phyloP scores from a whole-genome alignment of 2,113 vertebrate species.

The Diadophis punctatus region DNA sequence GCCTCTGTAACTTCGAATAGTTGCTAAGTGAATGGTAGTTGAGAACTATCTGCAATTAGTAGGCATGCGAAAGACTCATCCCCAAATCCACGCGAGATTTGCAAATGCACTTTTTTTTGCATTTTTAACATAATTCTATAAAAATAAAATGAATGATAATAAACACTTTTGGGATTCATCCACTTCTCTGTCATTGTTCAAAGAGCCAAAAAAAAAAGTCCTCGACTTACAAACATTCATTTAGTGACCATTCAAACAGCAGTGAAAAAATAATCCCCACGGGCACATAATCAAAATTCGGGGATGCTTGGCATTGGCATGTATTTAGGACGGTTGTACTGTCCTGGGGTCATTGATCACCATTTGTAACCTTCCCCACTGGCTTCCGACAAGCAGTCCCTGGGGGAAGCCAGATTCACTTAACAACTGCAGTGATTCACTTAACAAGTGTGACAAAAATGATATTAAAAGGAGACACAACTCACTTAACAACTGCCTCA shows the following conservation, averaged over 20 bases:
- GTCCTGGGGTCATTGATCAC: too few relatives aligned
- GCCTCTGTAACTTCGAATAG: neutral
- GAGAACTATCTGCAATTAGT: neutral
- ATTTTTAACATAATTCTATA: neutral
- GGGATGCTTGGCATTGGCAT: too few relatives aligned
- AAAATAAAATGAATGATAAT: neutral
- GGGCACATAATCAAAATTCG: too few relatives aligned
- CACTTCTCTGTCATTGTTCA: neutral
- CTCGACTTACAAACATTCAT: too few relatives aligned
- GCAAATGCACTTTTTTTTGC: neutral
- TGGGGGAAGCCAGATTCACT: too few relatives aligned
- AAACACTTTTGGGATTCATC: neutral
- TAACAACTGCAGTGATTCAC: too few relatives aligned
- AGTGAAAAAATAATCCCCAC: too few relatives aligned
- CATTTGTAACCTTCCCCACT: too few relatives aligned
- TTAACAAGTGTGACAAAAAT: neutral
- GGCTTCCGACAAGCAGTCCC: too few relatives aligned
- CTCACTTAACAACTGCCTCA: neutral
- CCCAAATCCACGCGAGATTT: neutral
- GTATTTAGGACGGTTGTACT: too few relatives aligned
- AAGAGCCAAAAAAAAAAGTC: neutral
- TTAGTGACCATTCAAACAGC: too few relatives aligned
- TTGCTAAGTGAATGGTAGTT: neutral
- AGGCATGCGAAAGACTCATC: neutral
- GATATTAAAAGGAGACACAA: neutral